phyloP scores from a whole-genome alignment of 1,140 invertebrate species.

The Caenorhabditis elegans region WBcel235 BX284606.5:12772501-12773000 shows the following conservation, averaged over 20 bases:
- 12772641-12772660: too few relatives aligned
- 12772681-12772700: too few relatives aligned
- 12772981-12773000: background rate
- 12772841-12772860: slow-evolving; percentile 5
- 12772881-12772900: slow-evolving; percentile 1
- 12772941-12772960: background rate
- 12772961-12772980: slow-evolving; percentile 25
- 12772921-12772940: background rate
- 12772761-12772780: background rate
- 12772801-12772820: background rate
- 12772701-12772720: too few relatives aligned
- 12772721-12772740: background rate
- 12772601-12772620: too few relatives aligned
- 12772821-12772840: background rate
- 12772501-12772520: too few relatives aligned
- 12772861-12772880: slow-evolving; percentile 2
- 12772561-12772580: too few relatives aligned
- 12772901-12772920: background rate
- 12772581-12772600: too few relatives aligned
- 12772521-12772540: too few relatives aligned
- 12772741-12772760: background rate
- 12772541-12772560: too few relatives aligned
- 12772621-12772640: too few relatives aligned
- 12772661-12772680: too few relatives aligned
- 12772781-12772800: background rate